Conservation (phyloP, 2,797 vertebrate genomes). For the Alcedo quadribrachys region DNA sequence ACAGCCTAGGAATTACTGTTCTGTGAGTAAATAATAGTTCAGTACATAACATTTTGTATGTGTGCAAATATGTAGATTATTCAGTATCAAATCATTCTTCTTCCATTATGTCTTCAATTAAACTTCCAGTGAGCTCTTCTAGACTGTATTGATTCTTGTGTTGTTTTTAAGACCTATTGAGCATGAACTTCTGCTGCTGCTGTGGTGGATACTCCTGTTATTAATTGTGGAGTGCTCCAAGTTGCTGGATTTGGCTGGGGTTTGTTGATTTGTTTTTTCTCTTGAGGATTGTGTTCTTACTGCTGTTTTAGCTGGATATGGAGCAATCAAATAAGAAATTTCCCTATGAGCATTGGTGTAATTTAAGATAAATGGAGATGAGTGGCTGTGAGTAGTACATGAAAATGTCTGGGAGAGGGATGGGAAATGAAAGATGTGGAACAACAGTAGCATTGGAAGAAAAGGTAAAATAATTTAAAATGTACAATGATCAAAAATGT, state of each 20-base stretch:
- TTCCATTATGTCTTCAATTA: background rate
- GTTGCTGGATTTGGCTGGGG: background rate
- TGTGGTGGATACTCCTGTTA: background rate
- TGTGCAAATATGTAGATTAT: background rate
- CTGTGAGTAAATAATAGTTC: background rate
- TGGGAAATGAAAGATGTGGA: background rate
- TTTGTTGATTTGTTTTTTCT: background rate
- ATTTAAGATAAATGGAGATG: background rate
- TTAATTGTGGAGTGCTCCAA: background rate
- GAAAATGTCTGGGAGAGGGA: background rate
- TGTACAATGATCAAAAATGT: background rate
- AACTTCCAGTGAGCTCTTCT: background rate
- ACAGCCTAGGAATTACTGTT: background rate
- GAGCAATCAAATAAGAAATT: background rate
- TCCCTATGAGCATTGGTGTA: background rate
- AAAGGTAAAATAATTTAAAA: constrained; percentile 16
- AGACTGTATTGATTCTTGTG: background rate
- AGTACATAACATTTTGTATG: background rate
- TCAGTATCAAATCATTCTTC: background rate
- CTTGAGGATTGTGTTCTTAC: background rate
- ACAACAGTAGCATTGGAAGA: background rate
- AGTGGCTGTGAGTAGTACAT: background rate
- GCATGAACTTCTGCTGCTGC: background rate
- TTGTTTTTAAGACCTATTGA: background rate
- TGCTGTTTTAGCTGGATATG: constrained; percentile 4